Conservation (phyloP, 2,888 invertebrate species). For the Galeruca laticollis region DNA sequence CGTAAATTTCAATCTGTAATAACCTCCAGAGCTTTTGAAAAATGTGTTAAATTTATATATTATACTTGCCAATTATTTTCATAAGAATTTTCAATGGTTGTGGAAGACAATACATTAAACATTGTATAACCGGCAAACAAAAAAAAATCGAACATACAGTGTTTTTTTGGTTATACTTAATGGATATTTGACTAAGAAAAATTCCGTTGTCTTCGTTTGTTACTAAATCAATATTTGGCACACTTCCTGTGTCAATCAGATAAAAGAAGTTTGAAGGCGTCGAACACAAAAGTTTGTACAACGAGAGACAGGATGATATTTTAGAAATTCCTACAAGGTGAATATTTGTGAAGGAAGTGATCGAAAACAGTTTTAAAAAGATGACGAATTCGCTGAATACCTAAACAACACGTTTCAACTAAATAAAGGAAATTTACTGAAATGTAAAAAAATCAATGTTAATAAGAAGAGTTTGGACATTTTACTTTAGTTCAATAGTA, state of each 20-base stretch:
- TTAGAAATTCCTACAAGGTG: background rate
- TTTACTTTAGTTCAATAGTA: too few relatives aligned
- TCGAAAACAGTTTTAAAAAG: too few relatives aligned
- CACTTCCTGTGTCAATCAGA: conserved; percentile 37
- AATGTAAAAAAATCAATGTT: too few relatives aligned
- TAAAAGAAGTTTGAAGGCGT: conserved; percentile 25
- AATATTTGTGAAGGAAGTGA: background rate
- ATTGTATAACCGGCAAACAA: background rate
- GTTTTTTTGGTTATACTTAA: conserved; percentile 19
- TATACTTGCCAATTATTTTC: too few relatives aligned
- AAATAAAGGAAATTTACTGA: too few relatives aligned
- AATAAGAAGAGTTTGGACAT: too few relatives aligned
- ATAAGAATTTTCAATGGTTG: too few relatives aligned
- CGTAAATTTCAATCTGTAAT: too few relatives aligned
- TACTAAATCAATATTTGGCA: conserved; percentile 37
- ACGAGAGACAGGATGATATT: background rate
- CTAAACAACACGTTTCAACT: too few relatives aligned
- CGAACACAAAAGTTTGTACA: conserved; percentile 11
- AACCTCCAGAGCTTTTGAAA: too few relatives aligned
- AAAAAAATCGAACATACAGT: background rate
- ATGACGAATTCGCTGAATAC: too few relatives aligned
- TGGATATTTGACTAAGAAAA: conserved; percentile 29
- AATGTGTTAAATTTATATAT: too few relatives aligned
- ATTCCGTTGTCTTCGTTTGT: conserved; percentile 20
- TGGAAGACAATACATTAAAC: background rate